Conservation (phyloP, 2,797 vertebrate species). For the Coluber constrictor region DNA sequence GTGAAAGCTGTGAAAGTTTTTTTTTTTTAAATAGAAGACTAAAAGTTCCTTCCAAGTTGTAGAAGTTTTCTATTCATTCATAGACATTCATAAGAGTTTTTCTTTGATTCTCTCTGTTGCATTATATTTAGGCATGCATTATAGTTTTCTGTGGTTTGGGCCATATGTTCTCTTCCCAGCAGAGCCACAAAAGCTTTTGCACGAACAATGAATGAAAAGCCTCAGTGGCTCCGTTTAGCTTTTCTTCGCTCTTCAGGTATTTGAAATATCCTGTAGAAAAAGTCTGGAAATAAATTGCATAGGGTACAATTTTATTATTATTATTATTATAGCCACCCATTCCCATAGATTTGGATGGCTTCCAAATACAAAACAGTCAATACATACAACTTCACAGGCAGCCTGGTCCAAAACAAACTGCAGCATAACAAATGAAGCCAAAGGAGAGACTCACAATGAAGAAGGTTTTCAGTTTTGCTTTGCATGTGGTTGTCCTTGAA, state of each 20-base stretch:
- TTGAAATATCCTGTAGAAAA: neutral
- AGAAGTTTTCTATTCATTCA: neutral
- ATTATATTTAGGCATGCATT: constrained; percentile 27
- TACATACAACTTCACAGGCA: neutral
- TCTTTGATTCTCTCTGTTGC: constrained; percentile 35
- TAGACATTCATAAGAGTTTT: neutral
- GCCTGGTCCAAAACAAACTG: neutral
- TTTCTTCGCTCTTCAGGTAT: neutral
- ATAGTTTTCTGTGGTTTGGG: neutral
- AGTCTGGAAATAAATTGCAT: constrained; percentile 1
- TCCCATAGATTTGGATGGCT: neutral
- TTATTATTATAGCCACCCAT: neutral
- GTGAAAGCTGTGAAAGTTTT: neutral
- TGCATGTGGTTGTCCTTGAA: neutral
- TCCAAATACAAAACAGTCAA: neutral
- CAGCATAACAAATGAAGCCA: neutral
- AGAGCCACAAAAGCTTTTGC: neutral
- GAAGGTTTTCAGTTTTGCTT: neutral
- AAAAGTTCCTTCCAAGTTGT: neutral
- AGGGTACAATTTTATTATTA: neutral
- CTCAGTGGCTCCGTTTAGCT: neutral
- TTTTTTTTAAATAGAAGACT: neutral
- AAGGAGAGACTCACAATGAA: neutral
- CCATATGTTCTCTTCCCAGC: constrained; percentile 1
- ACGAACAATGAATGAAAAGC: neutral